phyloP scores from a whole-genome alignment of 2,797 vertebrate species.

The Zenarchopterus dispar region DNA sequence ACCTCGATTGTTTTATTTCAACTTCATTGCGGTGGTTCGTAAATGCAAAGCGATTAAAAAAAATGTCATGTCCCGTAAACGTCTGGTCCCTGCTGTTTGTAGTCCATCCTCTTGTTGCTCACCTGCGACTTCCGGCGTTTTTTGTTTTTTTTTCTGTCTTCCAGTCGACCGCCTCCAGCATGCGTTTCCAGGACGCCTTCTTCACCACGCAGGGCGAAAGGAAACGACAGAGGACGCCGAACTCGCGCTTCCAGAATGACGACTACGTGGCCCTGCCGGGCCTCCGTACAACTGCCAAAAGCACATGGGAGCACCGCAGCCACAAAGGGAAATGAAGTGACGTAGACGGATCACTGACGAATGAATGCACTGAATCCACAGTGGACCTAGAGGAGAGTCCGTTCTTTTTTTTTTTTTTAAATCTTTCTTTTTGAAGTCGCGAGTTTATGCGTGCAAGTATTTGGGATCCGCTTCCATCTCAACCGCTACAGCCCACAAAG shows the following conservation, averaged over 20 bases:
- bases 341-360: constrained; percentile 48
- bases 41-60: too few relatives aligned
- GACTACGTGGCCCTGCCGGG: constrained; percentile 92
- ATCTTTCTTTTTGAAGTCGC: neutral
- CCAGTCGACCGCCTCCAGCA: constrained; percentile 94
- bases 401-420: constrained; percentile 4
- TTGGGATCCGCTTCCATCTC: constrained; percentile 49
- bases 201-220: constrained; percentile 89
- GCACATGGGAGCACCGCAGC: constrained; percentile 87
- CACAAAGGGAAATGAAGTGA: constrained; percentile 83
- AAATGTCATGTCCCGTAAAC: too few relatives aligned
- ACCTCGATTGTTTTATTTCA: too few relatives aligned
- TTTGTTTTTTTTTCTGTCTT: neutral
- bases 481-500: constrained; percentile 23
- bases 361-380: constrained; percentile 68
- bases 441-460: neutral
- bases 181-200: constrained; percentile 96
- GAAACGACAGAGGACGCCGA: constrained; percentile 92
- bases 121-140: constrained; percentile 13
- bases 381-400: constrained; percentile 33
- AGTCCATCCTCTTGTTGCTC: constrained; percentile 2
- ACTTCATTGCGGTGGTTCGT: too few relatives aligned
- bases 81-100: too few relatives aligned
- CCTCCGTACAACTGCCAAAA: constrained; percentile 88
- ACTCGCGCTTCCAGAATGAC: constrained; percentile 94